Base-by-base conservation (phyloP, 2,888 invertebrate genomes). In the Oscheius sp. region DNA sequence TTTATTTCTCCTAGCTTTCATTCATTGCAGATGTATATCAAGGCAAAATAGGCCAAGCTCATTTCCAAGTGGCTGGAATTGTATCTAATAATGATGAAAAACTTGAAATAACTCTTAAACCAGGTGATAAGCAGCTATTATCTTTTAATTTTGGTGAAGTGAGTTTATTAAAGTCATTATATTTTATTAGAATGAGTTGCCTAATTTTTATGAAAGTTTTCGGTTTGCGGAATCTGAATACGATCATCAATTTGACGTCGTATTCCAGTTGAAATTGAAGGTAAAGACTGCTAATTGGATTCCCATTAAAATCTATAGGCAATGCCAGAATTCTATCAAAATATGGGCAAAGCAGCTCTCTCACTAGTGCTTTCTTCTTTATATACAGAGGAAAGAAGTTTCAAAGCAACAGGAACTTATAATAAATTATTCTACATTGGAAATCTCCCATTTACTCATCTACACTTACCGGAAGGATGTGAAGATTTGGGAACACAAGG, bases 261-360 rank as follows among this genome's bases (percentile, higher is more conserved):
- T 32, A 0, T 62, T 47, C 22, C 32, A 62, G 12, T 17, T 62
- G 20, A 62, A 45, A 20, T 30, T 49, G 24, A 62, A 62, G 47
- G 62, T 62, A 32, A n/a, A 6, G 32, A 17, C 9, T n/a, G 20
- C n/a, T 6, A 45, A 9, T 8, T n/a, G n/a, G n/a, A n/a, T n/a
- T n/a, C n/a, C n/a, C 20, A 8, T 20, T 12, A 9, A n/a, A 24
- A 49, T 33, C 8, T 62, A 20, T 36, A 62, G 62, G 20, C 12
- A 8, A 45, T 62, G 32, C 62, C 62, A 2, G 62, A 62, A 20
- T 62, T 62, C 36, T 62, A 62, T 45, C 62, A 62, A 45, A 33
- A 44, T 17, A 62, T 62, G 62, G 62, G 62, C n/a, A 44, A 45
- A 28, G 24, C 62, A 6, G 62, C 62, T 32, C 24, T 62, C n/a